Evolutionary conservation across 2,797 vertebrate species (phyloP).

Genomic region (Propithecus deckenii): DNA sequence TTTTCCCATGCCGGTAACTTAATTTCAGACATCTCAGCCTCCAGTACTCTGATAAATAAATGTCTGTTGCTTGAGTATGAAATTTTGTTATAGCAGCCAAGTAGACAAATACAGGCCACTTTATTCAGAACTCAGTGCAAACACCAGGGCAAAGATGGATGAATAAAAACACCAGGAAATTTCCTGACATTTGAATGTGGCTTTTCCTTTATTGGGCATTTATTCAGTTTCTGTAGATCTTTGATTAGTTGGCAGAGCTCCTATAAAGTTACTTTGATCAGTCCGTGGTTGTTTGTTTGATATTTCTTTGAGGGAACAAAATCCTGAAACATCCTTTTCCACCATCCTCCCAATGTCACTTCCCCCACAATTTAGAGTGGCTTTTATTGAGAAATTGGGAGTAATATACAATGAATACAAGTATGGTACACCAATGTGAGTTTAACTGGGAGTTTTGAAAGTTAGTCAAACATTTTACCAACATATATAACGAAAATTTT

Average conservation of each 20-base stretch:
- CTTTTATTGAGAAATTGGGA: conserved; percentile 24
- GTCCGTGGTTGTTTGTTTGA: background rate
- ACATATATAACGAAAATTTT: conserved; percentile 16
- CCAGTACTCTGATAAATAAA: background rate
- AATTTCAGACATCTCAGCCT: background rate
- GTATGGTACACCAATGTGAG: background rate
- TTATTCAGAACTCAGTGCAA: background rate
- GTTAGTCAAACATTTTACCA: background rate
- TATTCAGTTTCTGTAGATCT: background rate
- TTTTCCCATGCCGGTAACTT: background rate
- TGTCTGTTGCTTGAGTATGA: background rate
- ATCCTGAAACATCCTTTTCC: background rate
- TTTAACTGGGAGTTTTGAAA: conserved; percentile 21
- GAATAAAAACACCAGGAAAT: background rate
- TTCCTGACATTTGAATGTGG: background rate
- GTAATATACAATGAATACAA: background rate
- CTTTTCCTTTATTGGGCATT: background rate
- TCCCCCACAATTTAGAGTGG: background rate
- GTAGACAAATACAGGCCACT: background rate
- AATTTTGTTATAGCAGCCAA: background rate
- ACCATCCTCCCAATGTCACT: background rate
- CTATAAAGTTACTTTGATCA: background rate
- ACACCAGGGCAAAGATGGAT: background rate
- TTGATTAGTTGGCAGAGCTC: background rate
- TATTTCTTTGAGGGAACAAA: background rate